These are phyloP conservation scores for Notechis scutatus DNA, from an alignment of 2,113 vertebrate species.

Conservation along the genomic window DNA sequence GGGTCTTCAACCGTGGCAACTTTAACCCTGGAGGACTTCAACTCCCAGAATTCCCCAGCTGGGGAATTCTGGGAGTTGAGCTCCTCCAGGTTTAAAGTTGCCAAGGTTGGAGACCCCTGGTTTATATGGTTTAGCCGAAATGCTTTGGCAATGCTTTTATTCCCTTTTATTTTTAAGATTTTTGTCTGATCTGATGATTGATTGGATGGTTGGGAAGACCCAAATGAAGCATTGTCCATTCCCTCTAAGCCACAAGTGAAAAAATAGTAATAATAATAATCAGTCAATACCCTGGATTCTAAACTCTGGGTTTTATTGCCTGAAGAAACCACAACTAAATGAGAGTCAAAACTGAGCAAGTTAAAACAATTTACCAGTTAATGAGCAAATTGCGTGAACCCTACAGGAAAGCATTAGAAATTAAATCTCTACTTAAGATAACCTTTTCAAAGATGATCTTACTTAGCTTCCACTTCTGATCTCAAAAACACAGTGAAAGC, in stretches of 20 bases:
- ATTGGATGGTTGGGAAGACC: background rate
- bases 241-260: background rate
- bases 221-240: background rate
- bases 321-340: background rate
- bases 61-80: too few relatives aligned
- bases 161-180: background rate
- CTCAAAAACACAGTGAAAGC: constrained; percentile 95
- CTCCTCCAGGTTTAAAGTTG: too few relatives aligned
- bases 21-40: too few relatives aligned
- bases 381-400: background rate
- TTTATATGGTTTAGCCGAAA: background rate
- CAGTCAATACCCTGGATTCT: background rate
- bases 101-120: background rate
- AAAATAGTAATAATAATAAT: too few relatives aligned
- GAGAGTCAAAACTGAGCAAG: background rate
- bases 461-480: constrained; percentile 95
- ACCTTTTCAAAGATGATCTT: constrained; percentile 54
- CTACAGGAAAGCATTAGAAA: background rate
- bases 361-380: background rate
- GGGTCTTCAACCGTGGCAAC: too few relatives aligned
- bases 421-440: background rate
- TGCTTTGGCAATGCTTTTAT: background rate
- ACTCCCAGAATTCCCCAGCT: too few relatives aligned
- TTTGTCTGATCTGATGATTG: background rate
- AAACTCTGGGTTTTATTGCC: background rate